Evolutionary conservation across 2,113 vertebrate species (phyloP).

Genomic region (Dicrurus megarhynchus): DNA sequence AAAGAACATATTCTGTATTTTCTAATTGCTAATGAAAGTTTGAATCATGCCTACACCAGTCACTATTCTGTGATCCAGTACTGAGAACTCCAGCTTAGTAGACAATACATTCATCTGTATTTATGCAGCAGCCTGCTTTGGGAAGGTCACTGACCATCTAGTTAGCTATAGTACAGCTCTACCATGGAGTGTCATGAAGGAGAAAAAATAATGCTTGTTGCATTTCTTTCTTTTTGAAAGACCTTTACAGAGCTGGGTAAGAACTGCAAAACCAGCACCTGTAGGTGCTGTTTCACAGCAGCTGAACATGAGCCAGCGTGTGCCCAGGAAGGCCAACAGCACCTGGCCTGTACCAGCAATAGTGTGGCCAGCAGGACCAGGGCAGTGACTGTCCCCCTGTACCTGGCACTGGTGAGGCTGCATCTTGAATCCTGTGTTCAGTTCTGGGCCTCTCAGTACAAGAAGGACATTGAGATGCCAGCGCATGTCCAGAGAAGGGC

Average conservation of each 20-base stretch:
- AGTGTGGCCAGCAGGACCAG: background rate
- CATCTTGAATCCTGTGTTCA: too few relatives aligned
- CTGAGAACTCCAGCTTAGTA: background rate
- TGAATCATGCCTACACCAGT: background rate
- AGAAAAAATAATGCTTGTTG: background rate
- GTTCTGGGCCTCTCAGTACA: background rate
- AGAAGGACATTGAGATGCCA: background rate
- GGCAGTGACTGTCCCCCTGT: background rate
- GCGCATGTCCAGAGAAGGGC: background rate
- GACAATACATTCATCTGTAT: background rate
- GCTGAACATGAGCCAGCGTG: background rate
- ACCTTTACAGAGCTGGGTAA: background rate
- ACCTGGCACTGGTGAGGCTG: background rate
- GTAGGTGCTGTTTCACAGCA: background rate
- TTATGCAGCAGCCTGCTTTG: background rate
- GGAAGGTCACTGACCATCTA: background rate
- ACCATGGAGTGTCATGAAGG: background rate
- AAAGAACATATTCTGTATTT: background rate
- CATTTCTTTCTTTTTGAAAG: background rate
- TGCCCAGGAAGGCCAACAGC: background rate
- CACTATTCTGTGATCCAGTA: background rate
- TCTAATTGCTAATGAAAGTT: background rate
- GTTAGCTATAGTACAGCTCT: background rate
- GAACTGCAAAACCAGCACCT: background rate
- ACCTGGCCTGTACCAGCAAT: background rate